Base-by-base conservation (phyloP, 2,888 invertebrate genomes). In the Cremastinae sp. region DNA sequence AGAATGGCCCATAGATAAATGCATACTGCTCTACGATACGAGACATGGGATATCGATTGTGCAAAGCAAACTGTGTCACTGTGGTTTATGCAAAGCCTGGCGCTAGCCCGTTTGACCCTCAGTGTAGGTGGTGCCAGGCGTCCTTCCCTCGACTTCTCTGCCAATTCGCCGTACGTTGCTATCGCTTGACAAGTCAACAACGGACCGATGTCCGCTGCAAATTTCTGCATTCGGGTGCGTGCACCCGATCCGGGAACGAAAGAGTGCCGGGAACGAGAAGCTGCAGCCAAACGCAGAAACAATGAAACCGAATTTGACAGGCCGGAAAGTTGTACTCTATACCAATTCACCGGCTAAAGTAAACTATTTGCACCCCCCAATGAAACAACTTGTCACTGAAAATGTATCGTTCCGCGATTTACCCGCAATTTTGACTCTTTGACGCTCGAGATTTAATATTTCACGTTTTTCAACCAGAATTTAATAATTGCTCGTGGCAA, bases 61-160 rank as follows among this genome's bases (percentile, higher is more conserved):
- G 74, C 78, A 62, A 74, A 77, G 77, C 70, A 80, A 82, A 83
- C 80, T 80, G 78, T 83, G 83, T 81, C 83, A 83, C 79, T 78
- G 75, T 82, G 79, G 80, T 81, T 81, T 79, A 80, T 80, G 80
- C 79, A 81, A 80, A 82, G 77, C 69, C 68, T 59, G 35, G 64
- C 59, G 74, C 71, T 73, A 74, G 69, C 65, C 64, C 37, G 70
- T 55, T 53, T 59, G 53, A 61, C 65, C 61, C 45, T 12, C 55
- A 37, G n/a, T n/a, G n/a, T n/a, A n/a, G n/a, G n/a, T n/a, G n/a
- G n/a, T n/a, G n/a, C n/a, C n/a, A n/a, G n/a, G n/a, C n/a, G n/a
- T 59, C 62, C 47, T 35, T 22, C 74, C 55, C 71, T 45, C 53
- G 12, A 28, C 9, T 53, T n/a, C 53, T 28, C 47, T 12, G 47